Conservation (phyloP, 2,797 vertebrate species). For the Acanthurus lineatus region DNA sequence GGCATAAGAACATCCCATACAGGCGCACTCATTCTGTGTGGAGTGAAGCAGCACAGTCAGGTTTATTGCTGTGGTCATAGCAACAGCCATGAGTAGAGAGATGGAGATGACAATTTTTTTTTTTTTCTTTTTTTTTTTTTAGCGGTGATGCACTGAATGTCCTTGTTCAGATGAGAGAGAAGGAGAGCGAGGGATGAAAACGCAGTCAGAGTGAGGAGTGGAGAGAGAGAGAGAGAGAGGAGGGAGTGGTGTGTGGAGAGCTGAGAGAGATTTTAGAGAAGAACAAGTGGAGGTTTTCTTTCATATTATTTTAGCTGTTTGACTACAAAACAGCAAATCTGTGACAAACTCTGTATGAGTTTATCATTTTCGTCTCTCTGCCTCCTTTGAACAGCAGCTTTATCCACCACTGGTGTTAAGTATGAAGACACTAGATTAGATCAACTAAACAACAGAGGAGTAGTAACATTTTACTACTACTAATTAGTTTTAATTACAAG, state of each 20-base stretch:
- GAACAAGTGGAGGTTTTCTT: slow-evolving; percentile 43
- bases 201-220: slow-evolving; percentile 23
- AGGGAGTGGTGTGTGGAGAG: neutral
- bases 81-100: slow-evolving; percentile 77
- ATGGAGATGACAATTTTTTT: slow-evolving; percentile 54
- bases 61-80: slow-evolving; percentile 84
- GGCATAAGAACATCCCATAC: slow-evolving; percentile 32
- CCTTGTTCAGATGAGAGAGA: slow-evolving; percentile 65
- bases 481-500: neutral
- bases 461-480: neutral
- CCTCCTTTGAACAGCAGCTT: slow-evolving; percentile 8
- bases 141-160: slow-evolving; percentile 68
- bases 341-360: slow-evolving; percentile 38
- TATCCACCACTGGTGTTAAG: neutral
- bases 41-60: slow-evolving; percentile 58
- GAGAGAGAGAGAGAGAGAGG: slow-evolving; percentile 10
- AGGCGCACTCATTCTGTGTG: slow-evolving; percentile 44
- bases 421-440: neutral
- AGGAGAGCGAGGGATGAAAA: slow-evolving; percentile 46
- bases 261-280: slow-evolving; percentile 35
- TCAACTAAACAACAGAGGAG: too few species aligned
- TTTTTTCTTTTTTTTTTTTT: slow-evolving; percentile 51
- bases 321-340: slow-evolving; percentile 37
- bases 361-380: slow-evolving; percentile 35
- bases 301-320: slow-evolving; percentile 54